phyloP scores from a whole-genome alignment of 2,888 invertebrate species.

The Melitaea athalia region DNA sequence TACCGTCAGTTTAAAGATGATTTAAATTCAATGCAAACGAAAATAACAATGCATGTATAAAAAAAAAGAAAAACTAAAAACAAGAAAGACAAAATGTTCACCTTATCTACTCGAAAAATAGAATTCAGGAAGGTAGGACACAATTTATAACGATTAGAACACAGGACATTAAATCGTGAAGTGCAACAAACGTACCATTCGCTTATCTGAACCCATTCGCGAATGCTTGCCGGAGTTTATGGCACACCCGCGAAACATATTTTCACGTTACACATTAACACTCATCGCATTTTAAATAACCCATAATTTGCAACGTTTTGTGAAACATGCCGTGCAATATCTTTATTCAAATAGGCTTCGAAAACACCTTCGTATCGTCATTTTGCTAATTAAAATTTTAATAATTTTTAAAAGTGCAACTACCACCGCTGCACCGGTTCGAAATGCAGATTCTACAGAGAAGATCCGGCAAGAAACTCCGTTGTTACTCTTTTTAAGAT shows the following conservation, averaged over 20 bases:
- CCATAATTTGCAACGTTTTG: conserved; percentile 1
- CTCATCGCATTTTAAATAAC: conserved; percentile 17
- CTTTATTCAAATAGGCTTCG: too few species aligned
- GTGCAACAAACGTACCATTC: conserved; percentile 47
- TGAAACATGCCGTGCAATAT: neutral
- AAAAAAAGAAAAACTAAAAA: neutral
- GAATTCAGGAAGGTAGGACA: conserved; percentile 19
- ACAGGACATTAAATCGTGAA: conserved; percentile 40
- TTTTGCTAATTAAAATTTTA: too few species aligned
- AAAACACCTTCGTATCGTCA: too few species aligned
- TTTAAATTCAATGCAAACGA: neutral
- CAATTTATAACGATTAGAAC: conserved; percentile 23
- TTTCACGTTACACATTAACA: conserved; percentile 35
- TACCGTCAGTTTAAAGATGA: too few species aligned
- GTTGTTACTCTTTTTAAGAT: too few species aligned
- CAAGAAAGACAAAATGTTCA: neutral
- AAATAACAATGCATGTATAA: too few species aligned
- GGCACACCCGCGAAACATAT: conserved; percentile 46
- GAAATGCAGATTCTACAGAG: too few species aligned
- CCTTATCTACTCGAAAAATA: conserved; percentile 23
- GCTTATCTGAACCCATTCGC: conserved; percentile 45
- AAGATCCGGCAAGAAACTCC: too few species aligned
- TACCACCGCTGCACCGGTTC: too few species aligned
- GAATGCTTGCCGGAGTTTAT: conserved; percentile 51
- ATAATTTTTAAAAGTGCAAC: too few species aligned